These are phyloP conservation scores for Antechinus stuartii DNA, from an alignment of 2,113 vertebrate genomes.

Conservation along the genomic window DNA sequence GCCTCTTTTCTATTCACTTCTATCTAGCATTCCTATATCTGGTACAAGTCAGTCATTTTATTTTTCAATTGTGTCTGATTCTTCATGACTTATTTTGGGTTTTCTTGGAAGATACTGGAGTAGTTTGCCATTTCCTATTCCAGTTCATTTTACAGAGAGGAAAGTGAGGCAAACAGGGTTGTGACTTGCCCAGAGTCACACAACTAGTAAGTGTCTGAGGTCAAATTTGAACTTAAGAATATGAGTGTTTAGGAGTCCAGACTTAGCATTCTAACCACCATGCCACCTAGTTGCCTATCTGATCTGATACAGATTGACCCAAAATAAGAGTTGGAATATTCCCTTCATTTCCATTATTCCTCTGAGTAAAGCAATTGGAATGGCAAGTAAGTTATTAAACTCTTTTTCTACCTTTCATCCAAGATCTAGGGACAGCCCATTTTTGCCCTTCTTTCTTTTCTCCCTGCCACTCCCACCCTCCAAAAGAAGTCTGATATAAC, in stretches of 20 bases:
- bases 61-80: no score
- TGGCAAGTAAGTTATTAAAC: background rate
- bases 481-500: no score
- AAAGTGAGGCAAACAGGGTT: background rate
- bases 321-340: background rate
- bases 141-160: background rate
- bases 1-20: no score
- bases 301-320: background rate
- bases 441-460: background rate
- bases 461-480: background rate
- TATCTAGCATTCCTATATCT: no score
- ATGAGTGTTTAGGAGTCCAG: background rate
- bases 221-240: background rate
- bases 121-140: background rate
- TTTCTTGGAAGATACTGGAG: background rate
- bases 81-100: background rate
- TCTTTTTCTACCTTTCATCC: background rate
- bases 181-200: background rate
- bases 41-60: no score
- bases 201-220: background rate
- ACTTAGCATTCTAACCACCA: background rate
- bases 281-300: background rate
- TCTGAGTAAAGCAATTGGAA: background rate
- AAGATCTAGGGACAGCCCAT: background rate
- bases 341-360: background rate